A percentile compares a stretch with the other conserved stretches of the same genome.
phyloP scores from a whole-genome alignment of 2,797 vertebrate species.

The Sorex maritimensis region DNA sequence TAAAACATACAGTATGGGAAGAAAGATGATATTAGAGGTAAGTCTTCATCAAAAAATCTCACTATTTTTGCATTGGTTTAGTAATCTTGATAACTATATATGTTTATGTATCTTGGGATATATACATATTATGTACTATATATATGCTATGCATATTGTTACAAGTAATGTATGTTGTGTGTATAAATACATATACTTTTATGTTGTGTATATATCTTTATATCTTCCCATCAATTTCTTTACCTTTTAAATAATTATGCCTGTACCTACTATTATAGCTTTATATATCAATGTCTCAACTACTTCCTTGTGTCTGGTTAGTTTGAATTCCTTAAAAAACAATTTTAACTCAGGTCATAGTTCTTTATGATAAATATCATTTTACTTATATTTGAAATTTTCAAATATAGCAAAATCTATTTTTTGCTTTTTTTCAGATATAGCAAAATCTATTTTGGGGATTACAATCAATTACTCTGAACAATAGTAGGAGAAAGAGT shows the following conservation, averaged over 20 bases:
- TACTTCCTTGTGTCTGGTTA: too few species aligned
- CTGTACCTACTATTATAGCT: too few species aligned
- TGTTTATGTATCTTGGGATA: background rate
- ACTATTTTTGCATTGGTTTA: background rate
- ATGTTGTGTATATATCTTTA: too few species aligned
- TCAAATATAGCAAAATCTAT: background rate
- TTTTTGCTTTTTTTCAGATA: conserved; percentile 36
- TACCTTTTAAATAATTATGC: too few species aligned
- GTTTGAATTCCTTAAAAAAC: too few species aligned
- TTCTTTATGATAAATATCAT: background rate
- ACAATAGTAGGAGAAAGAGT: background rate
- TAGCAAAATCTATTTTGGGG: background rate
- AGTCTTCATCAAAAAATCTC: conserved; percentile 47
- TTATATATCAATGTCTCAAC: too few species aligned
- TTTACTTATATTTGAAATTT: background rate
- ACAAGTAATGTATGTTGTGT: too few species aligned
- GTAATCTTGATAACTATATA: background rate
- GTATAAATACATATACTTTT: too few species aligned
- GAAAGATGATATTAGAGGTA: conserved; percentile 97
- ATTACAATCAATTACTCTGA: background rate
- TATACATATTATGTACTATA: background rate
- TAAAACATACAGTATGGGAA: conserved; percentile 93
- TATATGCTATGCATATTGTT: background rate
- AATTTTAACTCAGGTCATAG: too few species aligned
- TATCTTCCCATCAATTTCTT: too few species aligned